Base-by-base conservation (phyloP, 2,113 vertebrate genomes). In the Pyxicephalus adspersus region DNA sequence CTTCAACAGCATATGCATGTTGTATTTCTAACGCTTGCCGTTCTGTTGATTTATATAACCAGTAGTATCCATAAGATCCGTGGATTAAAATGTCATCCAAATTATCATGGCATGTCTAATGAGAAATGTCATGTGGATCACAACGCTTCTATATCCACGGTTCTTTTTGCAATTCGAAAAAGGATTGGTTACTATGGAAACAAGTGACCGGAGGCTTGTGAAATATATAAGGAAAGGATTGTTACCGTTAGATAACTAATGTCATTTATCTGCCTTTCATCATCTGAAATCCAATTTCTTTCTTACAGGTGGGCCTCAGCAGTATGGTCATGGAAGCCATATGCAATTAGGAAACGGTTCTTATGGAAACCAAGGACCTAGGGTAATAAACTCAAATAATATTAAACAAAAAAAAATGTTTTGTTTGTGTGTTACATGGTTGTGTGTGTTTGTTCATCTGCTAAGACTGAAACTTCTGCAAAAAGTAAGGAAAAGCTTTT, bases 231-330 rank as follows among this genome's bases (percentile, higher is more conserved):
- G 25, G 3, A 18, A 31, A n/a, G 9, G 34, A 34, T 65, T 64
- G 50, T 29, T 77, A 9, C 25, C 51, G 16, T 77, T 18, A 65
- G 25, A 52, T 25, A 23, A 20, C 61, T 64, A 64, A 64, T 54
- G 28, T 72, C 31, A 64, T 72, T 28, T 51, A 61, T 71, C 28
- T 22, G 5, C 22, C 28, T 61, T 60, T 54, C 19, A 22, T 64
- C n/a, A n/a, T n/a, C n/a, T n/a, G n/a, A 52, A 13, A 50, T 63
- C 7, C 19, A 50, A 17, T 63, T 60, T 79, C 22, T 71, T 11
- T 81, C 26, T 80, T 52, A 20, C 52, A 82, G 80, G 61, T n/a
- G 50, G 51, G 64, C 23, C 63, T 45, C 15, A 51, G 20, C 50
- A 74, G 25, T 74, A 34, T 65, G 34, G 51, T n/a, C 77, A 70